phyloP scores from a whole-genome alignment of 2,797 vertebrate species.

The Spizella passerina region DNA sequence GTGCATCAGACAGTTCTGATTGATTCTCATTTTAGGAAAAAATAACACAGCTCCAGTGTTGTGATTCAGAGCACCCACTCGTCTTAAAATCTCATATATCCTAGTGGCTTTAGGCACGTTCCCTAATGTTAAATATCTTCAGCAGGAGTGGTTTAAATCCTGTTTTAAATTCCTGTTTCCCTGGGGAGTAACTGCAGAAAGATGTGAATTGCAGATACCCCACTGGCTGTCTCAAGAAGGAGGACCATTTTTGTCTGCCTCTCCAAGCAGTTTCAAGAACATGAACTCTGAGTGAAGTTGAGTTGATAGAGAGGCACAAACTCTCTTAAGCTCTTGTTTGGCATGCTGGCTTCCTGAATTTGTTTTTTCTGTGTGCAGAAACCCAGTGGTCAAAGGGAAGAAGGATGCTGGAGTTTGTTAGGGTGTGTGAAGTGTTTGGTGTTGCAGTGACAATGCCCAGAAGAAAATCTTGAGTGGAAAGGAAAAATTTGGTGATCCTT shows the following conservation, averaged over 20 bases:
- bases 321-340: background rate
- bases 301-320: background rate
- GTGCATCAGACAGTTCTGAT: background rate
- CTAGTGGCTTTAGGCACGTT: background rate
- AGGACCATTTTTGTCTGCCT: background rate
- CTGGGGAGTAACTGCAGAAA: background rate
- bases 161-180: background rate
- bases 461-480: background rate
- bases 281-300: background rate
- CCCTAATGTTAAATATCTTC: background rate
- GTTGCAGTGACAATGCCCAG: background rate
- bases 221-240: background rate
- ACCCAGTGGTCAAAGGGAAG: background rate
- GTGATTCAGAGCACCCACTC: background rate
- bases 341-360: background rate
- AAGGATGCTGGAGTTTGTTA: background rate
- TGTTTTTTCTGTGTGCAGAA: background rate
- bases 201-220: fast-evolving
- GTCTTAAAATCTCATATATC: background rate
- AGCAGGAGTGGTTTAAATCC: background rate
- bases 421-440: background rate
- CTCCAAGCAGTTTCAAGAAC: background rate
- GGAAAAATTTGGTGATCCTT: background rate
- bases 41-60: background rate
- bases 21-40: background rate